phyloP scores from a whole-genome alignment of 1,140 invertebrate genomes.

The Heliconius hewitsoni region DNA sequence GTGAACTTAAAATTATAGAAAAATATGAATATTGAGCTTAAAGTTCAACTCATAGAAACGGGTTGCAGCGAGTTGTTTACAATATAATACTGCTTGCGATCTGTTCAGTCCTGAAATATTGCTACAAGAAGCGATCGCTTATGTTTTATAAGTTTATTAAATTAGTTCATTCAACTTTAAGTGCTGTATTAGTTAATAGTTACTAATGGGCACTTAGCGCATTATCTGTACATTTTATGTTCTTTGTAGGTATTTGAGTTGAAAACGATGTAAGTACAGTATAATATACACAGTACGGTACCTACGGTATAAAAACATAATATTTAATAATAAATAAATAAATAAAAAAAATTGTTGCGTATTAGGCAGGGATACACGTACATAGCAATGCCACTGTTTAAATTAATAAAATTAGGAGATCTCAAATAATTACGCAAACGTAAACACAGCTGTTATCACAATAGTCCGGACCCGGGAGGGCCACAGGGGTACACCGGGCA shows the following conservation, averaged over 20 bases:
- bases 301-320: neutral
- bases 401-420: neutral
- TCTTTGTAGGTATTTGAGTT: neutral
- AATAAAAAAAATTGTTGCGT: neutral
- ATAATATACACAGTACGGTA: neutral
- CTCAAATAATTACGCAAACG: neutral
- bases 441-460: constrained; percentile 8
- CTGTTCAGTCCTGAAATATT: neutral
- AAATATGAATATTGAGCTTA: neutral
- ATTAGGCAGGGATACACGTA: neutral
- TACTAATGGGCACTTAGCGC: neutral
- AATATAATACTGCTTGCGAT: too few species aligned
- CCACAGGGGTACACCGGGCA: neutral
- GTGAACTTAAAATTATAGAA: neutral
- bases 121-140: neutral
- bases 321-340: neutral
- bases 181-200: neutral
- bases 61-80: neutral
- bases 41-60: neutral
- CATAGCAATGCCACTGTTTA: neutral
- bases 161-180: neutral
- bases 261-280: neutral
- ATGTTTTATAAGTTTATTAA: neutral
- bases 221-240: neutral
- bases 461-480: too few species aligned